Evolutionary conservation across 2,888 invertebrate genomes (phyloP).

Genomic region (Lymantria dispar): DNA sequence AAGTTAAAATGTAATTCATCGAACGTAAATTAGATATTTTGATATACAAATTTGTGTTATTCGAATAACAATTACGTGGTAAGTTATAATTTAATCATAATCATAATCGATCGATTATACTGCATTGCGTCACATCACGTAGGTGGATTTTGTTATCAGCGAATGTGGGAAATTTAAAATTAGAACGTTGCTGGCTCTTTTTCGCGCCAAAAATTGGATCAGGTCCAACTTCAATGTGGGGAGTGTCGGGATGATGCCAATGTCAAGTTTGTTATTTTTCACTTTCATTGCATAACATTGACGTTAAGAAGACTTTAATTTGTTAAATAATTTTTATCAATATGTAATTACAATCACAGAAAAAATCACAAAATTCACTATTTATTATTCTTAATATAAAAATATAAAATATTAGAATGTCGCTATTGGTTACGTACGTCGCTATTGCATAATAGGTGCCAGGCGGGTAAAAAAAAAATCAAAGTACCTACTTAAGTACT

Average conservation of each 20-base stretch:
- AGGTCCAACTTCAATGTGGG: conserved; percentile 46
- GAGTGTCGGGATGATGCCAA: conserved; percentile 47
- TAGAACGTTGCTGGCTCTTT: conserved; percentile 54
- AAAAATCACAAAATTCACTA: too few species aligned
- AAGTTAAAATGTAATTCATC: too few species aligned
- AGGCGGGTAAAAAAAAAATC: too few species aligned
- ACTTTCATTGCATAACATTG: conserved; percentile 52
- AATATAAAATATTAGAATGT: too few species aligned
- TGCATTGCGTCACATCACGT: conserved; percentile 15
- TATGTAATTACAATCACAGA: neutral
- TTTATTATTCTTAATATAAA: too few species aligned
- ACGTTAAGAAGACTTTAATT: conserved; percentile 1
- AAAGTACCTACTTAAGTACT: too few species aligned
- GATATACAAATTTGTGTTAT: neutral
- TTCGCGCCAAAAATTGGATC: conserved; percentile 49
- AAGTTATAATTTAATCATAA: neutral
- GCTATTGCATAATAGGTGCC: too few species aligned
- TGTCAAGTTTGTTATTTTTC: conserved; percentile 67
- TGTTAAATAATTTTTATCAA: neutral
- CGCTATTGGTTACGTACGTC: too few species aligned
- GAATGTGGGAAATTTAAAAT: conserved; percentile 48
- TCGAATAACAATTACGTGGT: neutral
- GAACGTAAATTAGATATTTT: too few species aligned
- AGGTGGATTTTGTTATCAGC: conserved; percentile 20
- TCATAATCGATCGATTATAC: conserved; percentile 41